Evolutionary conservation across 2,113 vertebrate genomes (phyloP), one percentile per base, ranked within the genome.

Genomic region (Bucco capensis): DNA sequence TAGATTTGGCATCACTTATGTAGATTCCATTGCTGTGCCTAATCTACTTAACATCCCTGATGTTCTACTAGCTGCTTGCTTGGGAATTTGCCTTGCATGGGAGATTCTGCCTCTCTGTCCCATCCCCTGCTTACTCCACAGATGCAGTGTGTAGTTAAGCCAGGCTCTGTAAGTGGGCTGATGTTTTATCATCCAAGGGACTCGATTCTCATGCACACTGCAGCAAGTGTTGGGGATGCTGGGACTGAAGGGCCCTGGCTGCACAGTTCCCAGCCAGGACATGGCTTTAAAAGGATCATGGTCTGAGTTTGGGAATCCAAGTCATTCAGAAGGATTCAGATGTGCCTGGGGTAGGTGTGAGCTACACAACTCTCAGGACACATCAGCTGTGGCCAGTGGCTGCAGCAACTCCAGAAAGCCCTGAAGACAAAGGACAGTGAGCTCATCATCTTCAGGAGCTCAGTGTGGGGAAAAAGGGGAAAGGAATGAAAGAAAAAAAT

Each of bases 21-120:
- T 94, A 94, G 94, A 92, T 96, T 96, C 94, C 90, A 91, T 94
- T 87, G 94, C 85, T 84, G 88, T 86, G 93, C 90, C 96, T 97
- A 95, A 93, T 97, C 95, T 96, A 70, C 93, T 95, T 94, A 91
- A 75, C 66, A 47, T 90, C 84, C 74, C 54, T 56, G 7, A 40
- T 87, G 86, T 89, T 95, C 89, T 86, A 84, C 93, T 93, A 96
- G 83, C 58, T 71, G 83, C 72, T 87, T 95, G 84, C 82, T 88
- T 85, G 80, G 92, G 95, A 96, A 96, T 92, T 90, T 95, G 77
- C 56, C 44, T 85, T 67, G 78, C 53, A 65, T 5, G 13, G 49
- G 95, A 90, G 81, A 94, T 37, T 82, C 73, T 65, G 23, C 42
- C 86, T 60, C 66, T 76, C 21, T 56, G 62, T 73, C 83, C 66